phyloP scores from a whole-genome alignment of 2,797 vertebrate species.

The Apogon hyalosoma region DNA sequence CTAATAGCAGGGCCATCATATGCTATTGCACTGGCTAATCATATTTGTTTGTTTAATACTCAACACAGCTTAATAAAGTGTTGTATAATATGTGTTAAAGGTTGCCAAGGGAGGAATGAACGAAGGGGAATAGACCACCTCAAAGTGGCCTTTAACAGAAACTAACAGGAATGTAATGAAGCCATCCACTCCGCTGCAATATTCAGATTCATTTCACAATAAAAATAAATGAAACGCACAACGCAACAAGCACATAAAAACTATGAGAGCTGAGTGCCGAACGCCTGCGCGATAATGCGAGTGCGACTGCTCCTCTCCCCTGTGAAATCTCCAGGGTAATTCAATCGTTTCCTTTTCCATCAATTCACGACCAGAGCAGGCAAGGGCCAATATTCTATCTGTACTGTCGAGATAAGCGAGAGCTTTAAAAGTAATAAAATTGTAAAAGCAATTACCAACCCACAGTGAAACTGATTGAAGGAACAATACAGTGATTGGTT shows the following conservation, averaged over 20 bases:
- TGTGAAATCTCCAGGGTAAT: slow-evolving; percentile 78
- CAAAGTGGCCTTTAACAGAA: slow-evolving; percentile 29
- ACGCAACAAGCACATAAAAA: slow-evolving; percentile 34
- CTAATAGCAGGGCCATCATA: slow-evolving; percentile 10
- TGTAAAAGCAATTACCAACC: slow-evolving; percentile 82
- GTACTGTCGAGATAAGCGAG: slow-evolving; percentile 75
- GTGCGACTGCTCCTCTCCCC: slow-evolving; percentile 59
- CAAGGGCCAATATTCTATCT: slow-evolving; percentile 79
- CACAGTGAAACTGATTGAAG: slow-evolving; percentile 70
- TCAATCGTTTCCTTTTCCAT: slow-evolving; percentile 79
- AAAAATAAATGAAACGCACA: slow-evolving; percentile 55
- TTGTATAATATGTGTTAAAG: slow-evolving; percentile 22
- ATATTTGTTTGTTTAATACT: slow-evolving; percentile 35
- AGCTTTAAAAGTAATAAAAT: slow-evolving; percentile 84
- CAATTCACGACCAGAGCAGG: slow-evolving; percentile 74
- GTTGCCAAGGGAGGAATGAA: slow-evolving; percentile 21
- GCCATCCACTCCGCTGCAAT: slow-evolving; percentile 41
- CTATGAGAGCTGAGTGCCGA: slow-evolving; percentile 51
- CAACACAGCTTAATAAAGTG: slow-evolving; percentile 27
- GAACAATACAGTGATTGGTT: slow-evolving; percentile 78
- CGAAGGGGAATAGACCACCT: slow-evolving; percentile 13
- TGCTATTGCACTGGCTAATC: slow-evolving; percentile 26
- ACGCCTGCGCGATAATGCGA: slow-evolving; percentile 63
- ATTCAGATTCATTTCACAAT: slow-evolving; percentile 51
- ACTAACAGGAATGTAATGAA: slow-evolving; percentile 47